These are phyloP conservation scores for Tamias sibiricus DNA, from an alignment of 2,113 vertebrate species.

Conservation along the genomic window DNA sequence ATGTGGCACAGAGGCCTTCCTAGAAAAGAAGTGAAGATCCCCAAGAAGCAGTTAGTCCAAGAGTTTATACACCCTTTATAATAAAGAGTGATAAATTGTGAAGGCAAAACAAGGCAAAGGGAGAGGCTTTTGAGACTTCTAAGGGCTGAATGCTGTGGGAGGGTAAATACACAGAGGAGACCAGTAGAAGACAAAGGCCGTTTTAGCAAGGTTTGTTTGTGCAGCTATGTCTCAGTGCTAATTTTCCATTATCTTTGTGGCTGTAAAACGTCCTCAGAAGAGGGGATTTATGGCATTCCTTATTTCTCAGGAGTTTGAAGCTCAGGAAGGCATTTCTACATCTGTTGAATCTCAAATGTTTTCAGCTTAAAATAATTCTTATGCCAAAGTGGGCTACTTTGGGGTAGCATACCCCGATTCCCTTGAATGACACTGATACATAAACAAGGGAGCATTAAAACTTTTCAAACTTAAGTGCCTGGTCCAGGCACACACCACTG, in stretches of 20 bases:
- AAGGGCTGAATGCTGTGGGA: background rate
- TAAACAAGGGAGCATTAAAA: constrained; percentile 4
- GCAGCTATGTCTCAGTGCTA: background rate
- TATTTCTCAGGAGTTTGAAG: background rate
- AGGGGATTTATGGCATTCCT: background rate
- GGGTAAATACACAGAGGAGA: background rate
- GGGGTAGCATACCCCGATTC: background rate
- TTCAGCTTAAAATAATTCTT: constrained; percentile 58
- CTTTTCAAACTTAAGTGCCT: background rate
- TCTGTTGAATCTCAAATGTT: constrained; percentile 48
- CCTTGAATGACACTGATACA: background rate
- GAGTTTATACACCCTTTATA: background rate
- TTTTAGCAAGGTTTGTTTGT: background rate
- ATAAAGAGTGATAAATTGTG: background rate
- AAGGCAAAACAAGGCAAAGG: background rate
- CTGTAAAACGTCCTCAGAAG: background rate
- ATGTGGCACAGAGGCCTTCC: background rate
- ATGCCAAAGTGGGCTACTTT: background rate
- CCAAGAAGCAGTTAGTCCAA: background rate
- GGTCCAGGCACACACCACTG: background rate
- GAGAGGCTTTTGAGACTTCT: background rate
- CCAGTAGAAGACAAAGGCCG: background rate
- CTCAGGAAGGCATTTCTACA: background rate
- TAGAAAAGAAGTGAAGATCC: constrained; percentile 18
- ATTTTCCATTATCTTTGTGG: background rate